Evolutionary conservation across 1,140 invertebrate genomes (phyloP).

Genomic region (Drosophila bipectinata): DNA sequence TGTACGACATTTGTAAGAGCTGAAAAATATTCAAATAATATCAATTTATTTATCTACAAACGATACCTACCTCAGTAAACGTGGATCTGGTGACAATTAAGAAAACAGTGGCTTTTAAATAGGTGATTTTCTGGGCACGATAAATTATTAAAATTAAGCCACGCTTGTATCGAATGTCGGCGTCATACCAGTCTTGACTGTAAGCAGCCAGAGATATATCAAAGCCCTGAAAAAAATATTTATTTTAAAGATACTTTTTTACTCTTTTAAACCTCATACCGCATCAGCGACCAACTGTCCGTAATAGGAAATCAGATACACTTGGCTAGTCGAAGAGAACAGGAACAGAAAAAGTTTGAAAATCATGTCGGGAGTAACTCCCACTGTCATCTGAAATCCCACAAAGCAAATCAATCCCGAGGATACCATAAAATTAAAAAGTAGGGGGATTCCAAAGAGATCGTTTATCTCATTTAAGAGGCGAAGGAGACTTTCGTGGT

Average conservation of each 20-base stretch:
- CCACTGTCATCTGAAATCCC: constrained; percentile 70
- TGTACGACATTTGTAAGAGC: constrained; percentile 21
- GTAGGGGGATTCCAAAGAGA: constrained; percentile 59
- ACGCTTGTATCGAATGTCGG: constrained; percentile 60
- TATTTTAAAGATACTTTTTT: neutral
- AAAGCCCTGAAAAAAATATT: constrained; percentile 42
- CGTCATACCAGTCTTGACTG: constrained; percentile 59
- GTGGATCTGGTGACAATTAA: constrained; percentile 12
- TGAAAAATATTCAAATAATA: neutral
- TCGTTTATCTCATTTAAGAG: constrained; percentile 44
- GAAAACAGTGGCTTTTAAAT: constrained; percentile 64
- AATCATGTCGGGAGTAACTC: constrained; percentile 46
- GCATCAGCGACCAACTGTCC: constrained; percentile 66
- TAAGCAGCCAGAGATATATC: constrained; percentile 56
- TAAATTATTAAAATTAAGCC: constrained; percentile 53
- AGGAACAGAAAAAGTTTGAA: constrained; percentile 57
- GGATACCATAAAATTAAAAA: constrained; percentile 68
- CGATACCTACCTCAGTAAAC: constrained; percentile 19
- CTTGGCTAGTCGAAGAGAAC: constrained; percentile 49
- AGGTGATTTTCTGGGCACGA: constrained; percentile 55
- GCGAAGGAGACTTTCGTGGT: constrained; percentile 43
- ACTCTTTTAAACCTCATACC: constrained; percentile 17
- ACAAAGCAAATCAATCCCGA: constrained; percentile 77
- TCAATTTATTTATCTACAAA: neutral
- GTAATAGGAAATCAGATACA: constrained; percentile 69